Base-by-base conservation (phyloP, 2,113 vertebrate species). In the Chionodraco myersi region DNA sequence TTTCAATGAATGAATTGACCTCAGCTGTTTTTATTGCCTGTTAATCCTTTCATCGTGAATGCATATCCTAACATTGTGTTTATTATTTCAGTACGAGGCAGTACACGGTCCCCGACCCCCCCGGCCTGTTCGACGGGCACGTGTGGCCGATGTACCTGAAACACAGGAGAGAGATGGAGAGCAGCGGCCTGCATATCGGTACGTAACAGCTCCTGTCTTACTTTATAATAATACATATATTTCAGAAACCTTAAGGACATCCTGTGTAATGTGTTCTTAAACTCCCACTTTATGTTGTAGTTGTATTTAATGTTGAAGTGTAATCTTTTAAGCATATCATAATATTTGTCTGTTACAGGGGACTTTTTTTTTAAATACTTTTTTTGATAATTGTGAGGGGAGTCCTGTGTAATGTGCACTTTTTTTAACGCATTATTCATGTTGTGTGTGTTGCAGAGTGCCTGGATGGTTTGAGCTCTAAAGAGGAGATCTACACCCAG, bases 101-200 rank as follows among this genome's bases (percentile, higher is more conserved):
- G 30, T 96, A 96, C 90, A 95, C 92, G 0, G 93, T 96, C n/a
- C 96, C 96, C 0, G 96, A 96, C 79, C 94, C 95, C 23, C 95
- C 95, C 0, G 95, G 95, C 12, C 82, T 96, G 73, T 96, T 96
- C 66, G 95, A 96, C 8, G 96, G 95, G 41, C 96, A 96, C 0
- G 96, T 96, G 67, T 96, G 96, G 96, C 96, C 96, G 1, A 96
- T 96, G 95, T 96, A 96, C 87, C 82, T 95, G 69, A 96, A 94
- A 83, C 94, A 96, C 92, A 92, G 92, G 80, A 80, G 16, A 10
- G 72, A 90, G 49, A 96, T 96, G 96, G 93, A 94, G 78, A 76
- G 83, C 2, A 81, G 77, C 12, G n/a, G 79, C 66, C 78, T 95
- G 36, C 64, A 80, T 60, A 92, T 96, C 3, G 89, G 96, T 96